Evolutionary conservation across 2,888 invertebrate genomes (phyloP).

Genomic region (Pristionchus arcanus): DNA sequence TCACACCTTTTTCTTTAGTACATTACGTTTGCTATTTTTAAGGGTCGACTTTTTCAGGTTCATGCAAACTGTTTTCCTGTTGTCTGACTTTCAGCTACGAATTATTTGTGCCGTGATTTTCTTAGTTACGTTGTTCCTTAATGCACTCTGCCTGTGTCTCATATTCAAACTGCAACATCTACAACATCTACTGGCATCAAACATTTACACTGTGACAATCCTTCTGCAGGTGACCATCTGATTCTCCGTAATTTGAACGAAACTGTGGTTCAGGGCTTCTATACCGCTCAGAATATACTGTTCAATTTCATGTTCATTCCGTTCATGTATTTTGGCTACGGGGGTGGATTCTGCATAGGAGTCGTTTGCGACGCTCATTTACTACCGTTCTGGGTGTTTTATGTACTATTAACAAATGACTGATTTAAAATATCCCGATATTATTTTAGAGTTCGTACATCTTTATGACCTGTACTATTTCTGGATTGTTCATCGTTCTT

Average conservation of each 20-base stretch:
- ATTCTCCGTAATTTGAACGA: neutral
- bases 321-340: neutral
- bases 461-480: too few relatives aligned
- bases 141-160: neutral
- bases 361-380: neutral
- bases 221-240: neutral
- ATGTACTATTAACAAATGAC: too few relatives aligned
- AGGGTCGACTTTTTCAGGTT: neutral
- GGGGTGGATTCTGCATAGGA: neutral
- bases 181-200: neutral
- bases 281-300: neutral
- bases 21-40: neutral
- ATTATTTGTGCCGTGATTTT: neutral
- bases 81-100: neutral
- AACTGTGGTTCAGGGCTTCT: neutral
- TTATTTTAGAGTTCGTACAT: too few relatives aligned
- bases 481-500: too few relatives aligned
- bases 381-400: neutral
- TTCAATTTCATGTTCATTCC: neutral
- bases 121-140: neutral
- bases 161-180: neutral
- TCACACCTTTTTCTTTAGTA: too few relatives aligned
- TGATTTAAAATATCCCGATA: too few relatives aligned
- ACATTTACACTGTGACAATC: neutral
- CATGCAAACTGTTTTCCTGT: neutral